These are phyloP conservation scores for Microcebus murinus DNA, from an alignment of 2,113 vertebrate genomes.

Conservation along the genomic window DNA sequence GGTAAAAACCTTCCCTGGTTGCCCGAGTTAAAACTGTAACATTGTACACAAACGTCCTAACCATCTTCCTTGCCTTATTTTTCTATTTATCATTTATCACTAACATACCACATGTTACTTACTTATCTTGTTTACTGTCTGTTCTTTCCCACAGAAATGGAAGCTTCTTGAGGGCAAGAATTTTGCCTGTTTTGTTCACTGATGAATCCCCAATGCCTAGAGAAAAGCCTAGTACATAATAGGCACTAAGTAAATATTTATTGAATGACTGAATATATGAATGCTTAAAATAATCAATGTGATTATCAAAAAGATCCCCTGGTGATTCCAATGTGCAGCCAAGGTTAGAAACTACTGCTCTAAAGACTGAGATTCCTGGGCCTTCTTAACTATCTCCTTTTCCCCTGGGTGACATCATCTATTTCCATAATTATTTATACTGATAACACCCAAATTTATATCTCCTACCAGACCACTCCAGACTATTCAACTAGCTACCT, in stretches of 20 bases:
- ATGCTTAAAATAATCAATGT: slow-evolving; percentile 24
- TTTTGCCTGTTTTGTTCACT: slow-evolving; percentile 48
- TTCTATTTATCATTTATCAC: slow-evolving; percentile 1
- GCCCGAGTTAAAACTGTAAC: not conserved
- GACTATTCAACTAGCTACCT: not conserved
- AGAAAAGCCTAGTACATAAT: slow-evolving; percentile 4
- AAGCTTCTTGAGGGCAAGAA: slow-evolving; percentile 29
- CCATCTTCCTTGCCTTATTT: not conserved
- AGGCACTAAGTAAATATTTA: slow-evolving; percentile 20
- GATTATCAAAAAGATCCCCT: slow-evolving; percentile 3
- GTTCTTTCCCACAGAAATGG: not conserved
- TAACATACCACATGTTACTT: slow-evolving; percentile 16
- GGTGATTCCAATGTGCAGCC: not conserved
- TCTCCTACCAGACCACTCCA: not conserved
- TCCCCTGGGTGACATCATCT: not conserved
- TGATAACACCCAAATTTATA: not conserved
- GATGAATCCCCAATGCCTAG: not conserved
- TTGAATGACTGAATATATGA: not conserved
- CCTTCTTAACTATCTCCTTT: not conserved
- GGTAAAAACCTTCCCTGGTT: not conserved
- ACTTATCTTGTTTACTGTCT: slow-evolving; percentile 28
- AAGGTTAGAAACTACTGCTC: not conserved
- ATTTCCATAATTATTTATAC: not conserved
- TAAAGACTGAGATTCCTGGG: not conserved
- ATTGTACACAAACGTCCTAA: not conserved